Evolutionary conservation across 2,888 invertebrate genomes (phyloP), one percentile per base, ranked within the genome.

Genomic region (Sturmia bella): DNA sequence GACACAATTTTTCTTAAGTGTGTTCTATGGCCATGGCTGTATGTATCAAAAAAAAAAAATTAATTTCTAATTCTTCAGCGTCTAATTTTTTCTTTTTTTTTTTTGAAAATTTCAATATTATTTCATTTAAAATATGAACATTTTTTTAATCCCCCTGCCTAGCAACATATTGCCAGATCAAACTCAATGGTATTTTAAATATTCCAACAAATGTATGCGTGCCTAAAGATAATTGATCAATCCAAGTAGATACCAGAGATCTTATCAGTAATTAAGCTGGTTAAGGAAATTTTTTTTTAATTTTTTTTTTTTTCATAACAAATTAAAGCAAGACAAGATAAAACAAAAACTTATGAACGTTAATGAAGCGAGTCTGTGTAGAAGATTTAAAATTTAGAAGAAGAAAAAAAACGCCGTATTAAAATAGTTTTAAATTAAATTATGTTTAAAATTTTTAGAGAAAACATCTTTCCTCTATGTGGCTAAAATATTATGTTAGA

Each of bases 201-300:
- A 48, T 21, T n/a, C 6, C 15, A 52, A 54, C 32, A 63, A 32
- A 43, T 17, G 21, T 2, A 52, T 74, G 73, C 73, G 73, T 74
- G 73, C 64, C 17, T 64, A 32, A 64, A 74, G 56, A 37, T 64
- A 74, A 74, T 74, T 74, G 73, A 74, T 74, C 73, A 74, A 56
- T 19, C 24, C 63, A 4, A 21, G 15, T 37, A 45, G 27, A 74
- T 39, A 45, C 17, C 32, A 17, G 0, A 64, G 73, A 74, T 74
- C 24, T 54, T 64, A 74, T 64, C 56, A 56, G 73, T 56, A 63
- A 63, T 73, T 73, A 37, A 73, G 54, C 43, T 64, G 39, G 54
- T 74, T 74, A 74, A 64, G 64, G 64, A 6, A 64, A 56, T 64
- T 74, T 56, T 64, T 4, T 24, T 19, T 21, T 7, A 32, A 32